Base-by-base conservation (phyloP, 2,113 vertebrate species). In the Microcebus griseorufus region DNA sequence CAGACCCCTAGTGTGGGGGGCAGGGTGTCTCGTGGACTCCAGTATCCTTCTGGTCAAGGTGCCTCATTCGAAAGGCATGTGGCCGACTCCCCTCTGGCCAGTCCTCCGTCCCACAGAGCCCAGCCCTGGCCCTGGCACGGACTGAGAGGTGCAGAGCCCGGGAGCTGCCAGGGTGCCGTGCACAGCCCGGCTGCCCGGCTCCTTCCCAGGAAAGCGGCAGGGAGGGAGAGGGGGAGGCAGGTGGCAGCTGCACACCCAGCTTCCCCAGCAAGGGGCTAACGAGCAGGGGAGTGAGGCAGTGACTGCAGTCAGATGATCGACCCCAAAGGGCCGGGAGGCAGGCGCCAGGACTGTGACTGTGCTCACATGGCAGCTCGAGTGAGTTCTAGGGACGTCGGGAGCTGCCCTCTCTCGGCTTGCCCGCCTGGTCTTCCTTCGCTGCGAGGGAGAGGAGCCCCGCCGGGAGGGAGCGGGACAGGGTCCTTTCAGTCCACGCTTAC, bases 201-300 rank as follows among this genome's bases (percentile, higher is more conserved):
- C 6, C 84, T 83, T 87, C 90, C 88, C 51, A 58, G 62, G 20
- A 67, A 76, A 17, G 42, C 2, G 3, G 18, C 18, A 22, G 17
- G 80, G 58, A 86, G 79, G 65, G 39, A n/a, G 42, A 7, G 6
- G 13, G 64, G 23, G 39, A 67, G 48, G 42, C 34, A 27, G 20
- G 37, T 0, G 0, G 69, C 48, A 32, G 20, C 2, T 22, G 27
- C 39, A 11, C 4, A 3, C 45, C 78, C 0, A 0, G 0, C 0
- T 14, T 90, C 79, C 10, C 64, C 16, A 25, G 91, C 39, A 9
- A 42, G 90, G 12, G 83, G 67, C 80, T 12, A 25, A 32, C 0
- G 9, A 53, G 37, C 69, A 48, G 53, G n/a, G 53, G 34, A 85
- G 72, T 5, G 64, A 70, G 37, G 29, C 16, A 6, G 62, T 20